Base-by-base conservation (phyloP, 2,797 vertebrate genomes). In the Remorina albescens region DNA sequence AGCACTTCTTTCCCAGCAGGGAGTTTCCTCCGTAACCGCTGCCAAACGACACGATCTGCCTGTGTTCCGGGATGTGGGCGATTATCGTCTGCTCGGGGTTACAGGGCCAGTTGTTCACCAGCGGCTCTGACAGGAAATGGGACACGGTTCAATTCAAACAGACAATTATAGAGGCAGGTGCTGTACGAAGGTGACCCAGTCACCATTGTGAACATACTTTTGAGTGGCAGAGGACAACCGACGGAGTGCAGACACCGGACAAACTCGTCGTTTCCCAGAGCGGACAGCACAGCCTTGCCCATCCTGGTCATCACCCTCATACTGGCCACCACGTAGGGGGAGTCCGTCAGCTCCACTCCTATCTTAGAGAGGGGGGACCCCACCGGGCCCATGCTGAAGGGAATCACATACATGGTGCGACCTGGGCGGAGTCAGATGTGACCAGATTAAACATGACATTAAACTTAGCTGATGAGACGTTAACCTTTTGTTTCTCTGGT, bases 1-100 rank as follows among this genome's bases (percentile, higher is more conserved):
- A 97, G 83, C 97, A 98, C 76, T 98, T 98, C 91, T 98, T 98
- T 37, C 96, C 97, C 72, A 98, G 91, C 13, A 98, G 94, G 11
- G 97, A 98, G 92, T 98, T 98, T 57, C 97, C 97, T 21, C 97
- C 97, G 6, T 98, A 98, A 78, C 97, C 97, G 8, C 97, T 98
- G 82, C 97, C 97, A 2, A 96, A 98, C 34, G 97, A 98, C 76
- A 97, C 41, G 86, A 98, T 97, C 89, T 96, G 95, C 74, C 96
- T 90, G 69, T 78, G 89, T 88, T 96, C 94, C 0, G 97, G 97
- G 54, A 96, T 91, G 55, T 97, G 97, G n/a, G 94, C 95, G 50
- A 98, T 96, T 76, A 98, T 82, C 49, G 96, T 96, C 86, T 97
- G 95, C 10, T 96, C 95, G 1, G 97, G 97, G 88, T 98, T 96